Conservation (phyloP, 2,113 vertebrate species). For the Poeciliopsis occidentalis region DNA sequence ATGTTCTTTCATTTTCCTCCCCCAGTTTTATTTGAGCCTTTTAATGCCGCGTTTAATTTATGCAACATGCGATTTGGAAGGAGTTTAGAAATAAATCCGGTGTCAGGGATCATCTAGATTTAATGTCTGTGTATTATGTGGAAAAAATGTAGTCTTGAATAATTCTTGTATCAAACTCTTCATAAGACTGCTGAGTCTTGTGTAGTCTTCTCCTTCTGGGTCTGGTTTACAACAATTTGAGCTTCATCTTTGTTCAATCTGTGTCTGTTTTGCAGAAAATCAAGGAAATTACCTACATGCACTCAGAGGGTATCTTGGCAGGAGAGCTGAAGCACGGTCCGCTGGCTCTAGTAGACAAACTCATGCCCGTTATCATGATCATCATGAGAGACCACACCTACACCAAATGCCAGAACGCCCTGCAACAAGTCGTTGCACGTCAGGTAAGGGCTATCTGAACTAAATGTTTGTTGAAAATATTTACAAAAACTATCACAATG, state of each 20-base stretch:
- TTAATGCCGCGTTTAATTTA: not conserved
- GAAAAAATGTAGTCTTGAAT: not conserved
- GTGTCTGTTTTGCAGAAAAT: slow-evolving; percentile 86
- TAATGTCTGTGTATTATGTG: not conserved
- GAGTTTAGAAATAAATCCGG: not conserved
- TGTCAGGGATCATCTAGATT: not conserved
- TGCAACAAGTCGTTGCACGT: slow-evolving; percentile 95
- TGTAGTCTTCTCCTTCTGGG: not conserved
- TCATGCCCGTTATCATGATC: slow-evolving; percentile 99
- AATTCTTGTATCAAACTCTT: not conserved
- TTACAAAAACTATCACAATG: not conserved
- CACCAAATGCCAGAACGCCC: slow-evolving; percentile 94
- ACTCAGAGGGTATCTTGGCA: slow-evolving; percentile 96
- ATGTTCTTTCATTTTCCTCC: not conserved
- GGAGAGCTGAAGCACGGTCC: slow-evolving; percentile 97
- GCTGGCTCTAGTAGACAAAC: slow-evolving; percentile 93
- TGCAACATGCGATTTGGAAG: not conserved
- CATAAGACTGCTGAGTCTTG: not conserved
- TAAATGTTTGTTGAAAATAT: not conserved
- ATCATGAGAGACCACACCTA: slow-evolving; percentile 98
- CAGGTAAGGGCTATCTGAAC: slow-evolving; percentile 78
- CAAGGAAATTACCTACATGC: slow-evolving; percentile 99
- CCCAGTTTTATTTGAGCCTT: not conserved
- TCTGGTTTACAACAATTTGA: not conserved
- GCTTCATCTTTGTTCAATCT: not conserved